Evolutionary conservation across 2,113 vertebrate genomes (phyloP), one percentile per base, ranked within the genome.

Genomic region (Ariopsis seemanni): DNA sequence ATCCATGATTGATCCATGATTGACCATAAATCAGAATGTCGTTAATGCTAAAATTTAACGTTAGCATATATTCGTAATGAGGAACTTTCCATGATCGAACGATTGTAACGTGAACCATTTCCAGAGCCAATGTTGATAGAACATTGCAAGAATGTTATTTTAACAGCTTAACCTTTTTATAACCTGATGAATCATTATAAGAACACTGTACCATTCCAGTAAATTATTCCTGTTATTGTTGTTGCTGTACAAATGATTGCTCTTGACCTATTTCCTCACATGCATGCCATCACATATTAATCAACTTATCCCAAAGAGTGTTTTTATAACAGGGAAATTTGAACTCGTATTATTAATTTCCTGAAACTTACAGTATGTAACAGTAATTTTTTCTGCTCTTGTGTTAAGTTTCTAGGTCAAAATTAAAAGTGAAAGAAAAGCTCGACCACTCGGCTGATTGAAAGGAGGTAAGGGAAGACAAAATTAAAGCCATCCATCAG

Each of bases 401-500:
- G 80, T 18, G 65, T 83, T 85, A 62, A 12, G 74, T 84, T 89
- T 91, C 69, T 90, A 57, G 89, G 91, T 88, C 85, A 72, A 34
- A 74, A 87, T 60, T 53, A 79, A 87, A 48, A 78, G 50, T 55
- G 69, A 84, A 78, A 89, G 89, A 85, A 86, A 55, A 69, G 58
- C 57, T 82, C 20, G 11, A 62, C 48, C 58, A 67, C 63, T 60
- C 22, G 42, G 53, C 69, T 80, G 79, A 88, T 86, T 89, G 83
- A 87, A 91, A 91, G 34, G 55, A 72, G 48, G 87, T 91, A 86
- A 88, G 88, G 87, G 89, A 81, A 80, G 89, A 88, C 30, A 22
- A 85, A 91, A 91, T 90, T 89, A 87, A 87, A 89, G 57, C 65
- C 83, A n/a, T 88, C 90, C 88, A 62, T 88, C 79, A 91, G 91